Conservation (phyloP, 2,888 invertebrate species). For the Nemapogon koenigi region DNA sequence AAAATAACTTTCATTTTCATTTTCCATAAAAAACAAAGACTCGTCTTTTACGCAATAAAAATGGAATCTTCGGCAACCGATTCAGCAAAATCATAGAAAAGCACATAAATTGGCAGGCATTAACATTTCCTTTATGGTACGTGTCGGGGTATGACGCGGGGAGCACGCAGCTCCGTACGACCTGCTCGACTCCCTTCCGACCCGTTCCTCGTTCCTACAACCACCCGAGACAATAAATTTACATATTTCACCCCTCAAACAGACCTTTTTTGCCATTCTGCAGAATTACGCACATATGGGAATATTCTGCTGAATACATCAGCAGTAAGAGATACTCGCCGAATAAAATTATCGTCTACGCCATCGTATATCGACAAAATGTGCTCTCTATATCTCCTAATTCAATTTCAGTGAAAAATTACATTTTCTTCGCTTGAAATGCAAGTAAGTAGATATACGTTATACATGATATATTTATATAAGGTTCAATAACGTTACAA, state of each 20-base stretch:
- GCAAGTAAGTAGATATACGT: too few relatives aligned
- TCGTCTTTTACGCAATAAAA: slow-evolving; percentile 36
- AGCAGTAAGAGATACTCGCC: slow-evolving; percentile 61
- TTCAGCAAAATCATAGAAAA: slow-evolving; percentile 65
- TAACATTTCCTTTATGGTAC: slow-evolving; percentile 65
- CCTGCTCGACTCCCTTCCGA: slow-evolving; percentile 10
- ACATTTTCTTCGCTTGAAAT: too few relatives aligned
- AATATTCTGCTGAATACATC: slow-evolving; percentile 65
- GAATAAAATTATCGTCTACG: slow-evolving; percentile 62
- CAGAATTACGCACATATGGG: slow-evolving; percentile 66
- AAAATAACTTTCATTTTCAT: not conserved
- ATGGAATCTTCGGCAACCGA: slow-evolving; percentile 45
- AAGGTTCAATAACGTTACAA: too few relatives aligned
- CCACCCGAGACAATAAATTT: slow-evolving; percentile 66
- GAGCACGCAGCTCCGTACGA: slow-evolving; percentile 23
- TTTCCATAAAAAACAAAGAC: not conserved
- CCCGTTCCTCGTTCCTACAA: slow-evolving; percentile 26
- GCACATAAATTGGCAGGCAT: slow-evolving; percentile 63
- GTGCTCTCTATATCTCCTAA: slow-evolving; percentile 2
- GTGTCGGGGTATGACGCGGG: slow-evolving; percentile 64
- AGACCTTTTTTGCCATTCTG: slow-evolving; percentile 65
- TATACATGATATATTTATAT: too few relatives aligned
- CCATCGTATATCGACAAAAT: slow-evolving; percentile 51
- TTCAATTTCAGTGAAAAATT: too few relatives aligned
- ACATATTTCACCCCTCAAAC: slow-evolving; percentile 66